Evolutionary conservation across 2,888 invertebrate species (phyloP).

Genomic region (Drosophila cracens): DNA sequence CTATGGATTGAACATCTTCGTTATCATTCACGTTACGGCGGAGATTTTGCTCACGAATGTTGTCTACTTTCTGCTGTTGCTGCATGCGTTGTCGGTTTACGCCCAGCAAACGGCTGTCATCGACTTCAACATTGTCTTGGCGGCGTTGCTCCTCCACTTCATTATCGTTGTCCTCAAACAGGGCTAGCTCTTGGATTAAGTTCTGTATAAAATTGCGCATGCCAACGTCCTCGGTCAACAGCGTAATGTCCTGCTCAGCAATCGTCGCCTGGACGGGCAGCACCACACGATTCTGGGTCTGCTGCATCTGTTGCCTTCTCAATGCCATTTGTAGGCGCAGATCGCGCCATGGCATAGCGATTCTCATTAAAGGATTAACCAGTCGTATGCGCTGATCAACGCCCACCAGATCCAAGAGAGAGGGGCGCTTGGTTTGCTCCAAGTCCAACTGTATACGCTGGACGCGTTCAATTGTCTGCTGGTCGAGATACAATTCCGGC

Average conservation of each 20-base stretch:
- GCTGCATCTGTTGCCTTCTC: conserved; percentile 33
- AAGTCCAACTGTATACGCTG: conserved; percentile 33
- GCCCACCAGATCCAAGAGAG: conserved; percentile 65
- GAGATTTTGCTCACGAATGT: conserved; percentile 28
- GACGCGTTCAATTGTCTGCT: conserved; percentile 49
- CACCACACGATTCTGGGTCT: conserved; percentile 46
- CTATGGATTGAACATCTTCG: background rate
- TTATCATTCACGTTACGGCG: conserved; percentile 20
- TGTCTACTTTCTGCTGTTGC: conserved; percentile 11
- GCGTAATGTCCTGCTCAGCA: conserved; percentile 27
- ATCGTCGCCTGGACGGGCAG: conserved; percentile 32
- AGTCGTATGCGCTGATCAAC: conserved; percentile 28
- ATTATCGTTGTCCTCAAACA: conserved; percentile 38
- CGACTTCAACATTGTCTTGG: background rate
- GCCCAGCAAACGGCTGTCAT: conserved; percentile 22
- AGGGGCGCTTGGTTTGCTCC: conserved; percentile 43
- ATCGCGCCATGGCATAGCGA: conserved; percentile 73
- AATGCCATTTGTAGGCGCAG: conserved; percentile 62
- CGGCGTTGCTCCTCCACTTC: conserved; percentile 2
- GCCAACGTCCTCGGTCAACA: conserved; percentile 75
- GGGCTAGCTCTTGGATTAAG: conserved; percentile 64
- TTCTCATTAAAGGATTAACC: conserved; percentile 39
- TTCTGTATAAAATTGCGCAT: conserved; percentile 66
- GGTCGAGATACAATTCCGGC: conserved; percentile 66
- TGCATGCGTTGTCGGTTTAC: conserved; percentile 38